These are phyloP conservation scores for Pogonomyrmex californicus DNA, from an alignment of 1,140 invertebrate genomes.

Conservation along the genomic window DNA sequence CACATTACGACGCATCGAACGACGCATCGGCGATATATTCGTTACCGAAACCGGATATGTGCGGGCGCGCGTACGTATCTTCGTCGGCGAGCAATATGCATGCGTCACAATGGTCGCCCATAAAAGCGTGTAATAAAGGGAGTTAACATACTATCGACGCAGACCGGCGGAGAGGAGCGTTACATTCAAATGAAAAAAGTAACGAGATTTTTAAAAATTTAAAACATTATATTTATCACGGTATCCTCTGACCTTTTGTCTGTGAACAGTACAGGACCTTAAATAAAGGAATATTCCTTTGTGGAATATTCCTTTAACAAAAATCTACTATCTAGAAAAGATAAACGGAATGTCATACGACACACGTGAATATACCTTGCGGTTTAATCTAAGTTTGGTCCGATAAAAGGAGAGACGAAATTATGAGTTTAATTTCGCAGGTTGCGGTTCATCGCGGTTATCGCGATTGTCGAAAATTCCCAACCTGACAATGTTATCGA, in stretches of 20 bases:
- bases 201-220: too few relatives aligned
- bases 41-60: constrained; percentile 69
- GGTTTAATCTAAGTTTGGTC: background rate
- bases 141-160: constrained; percentile 31
- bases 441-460: background rate
- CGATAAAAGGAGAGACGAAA: background rate
- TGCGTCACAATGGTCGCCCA: background rate
- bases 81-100: background rate
- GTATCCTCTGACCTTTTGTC: too few relatives aligned
- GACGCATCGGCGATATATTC: constrained; percentile 52
- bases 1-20: constrained; percentile 63
- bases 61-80: constrained; percentile 67
- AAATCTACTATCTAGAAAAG: background rate
- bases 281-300: background rate
- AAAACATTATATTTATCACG: too few relatives aligned
- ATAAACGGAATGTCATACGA: background rate
- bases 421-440: background rate
- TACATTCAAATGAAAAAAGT: background rate
- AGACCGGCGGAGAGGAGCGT: background rate
- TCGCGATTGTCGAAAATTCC: background rate
- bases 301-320: background rate
- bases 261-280: background rate
- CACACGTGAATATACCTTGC: background rate
- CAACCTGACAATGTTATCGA: background rate
- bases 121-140: constrained; percentile 40